Conservation (phyloP, 2,797 vertebrate genomes). For the Gadopsis bispinosus region DNA sequence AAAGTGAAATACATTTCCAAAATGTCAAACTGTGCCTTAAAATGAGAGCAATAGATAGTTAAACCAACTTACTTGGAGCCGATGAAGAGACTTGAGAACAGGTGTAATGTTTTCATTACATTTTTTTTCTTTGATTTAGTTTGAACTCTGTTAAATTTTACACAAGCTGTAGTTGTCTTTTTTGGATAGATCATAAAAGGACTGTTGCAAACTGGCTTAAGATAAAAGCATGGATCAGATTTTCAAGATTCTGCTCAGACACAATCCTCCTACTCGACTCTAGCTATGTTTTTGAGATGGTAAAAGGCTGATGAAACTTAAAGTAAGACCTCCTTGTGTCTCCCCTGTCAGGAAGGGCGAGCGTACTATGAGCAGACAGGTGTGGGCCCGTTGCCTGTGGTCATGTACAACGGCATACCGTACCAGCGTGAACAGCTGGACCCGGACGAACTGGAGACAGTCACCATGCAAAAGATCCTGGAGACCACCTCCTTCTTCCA, state of each 20-base stretch:
- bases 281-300: background rate
- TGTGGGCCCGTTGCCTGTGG: constrained; percentile 92
- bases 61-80: background rate
- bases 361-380: constrained; percentile 94
- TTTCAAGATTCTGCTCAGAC: background rate
- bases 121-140: background rate
- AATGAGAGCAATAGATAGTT: background rate
- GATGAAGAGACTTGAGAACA: background rate
- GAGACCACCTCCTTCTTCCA: constrained; percentile 96
- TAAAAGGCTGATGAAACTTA: background rate
- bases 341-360: constrained; percentile 86
- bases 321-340: background rate
- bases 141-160: background rate
- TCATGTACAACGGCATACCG: constrained; percentile 96
- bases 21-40: background rate
- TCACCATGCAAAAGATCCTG: constrained; percentile 98
- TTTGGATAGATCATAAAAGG: background rate
- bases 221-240: background rate
- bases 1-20: background rate
- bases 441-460: constrained; percentile 95
- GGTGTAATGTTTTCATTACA: background rate
- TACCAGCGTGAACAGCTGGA: constrained; percentile 94
- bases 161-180: background rate
- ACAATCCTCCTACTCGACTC: background rate
- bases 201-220: background rate